Conservation (phyloP, 2,888 invertebrate species). For the Abrostola triplasia region DNA sequence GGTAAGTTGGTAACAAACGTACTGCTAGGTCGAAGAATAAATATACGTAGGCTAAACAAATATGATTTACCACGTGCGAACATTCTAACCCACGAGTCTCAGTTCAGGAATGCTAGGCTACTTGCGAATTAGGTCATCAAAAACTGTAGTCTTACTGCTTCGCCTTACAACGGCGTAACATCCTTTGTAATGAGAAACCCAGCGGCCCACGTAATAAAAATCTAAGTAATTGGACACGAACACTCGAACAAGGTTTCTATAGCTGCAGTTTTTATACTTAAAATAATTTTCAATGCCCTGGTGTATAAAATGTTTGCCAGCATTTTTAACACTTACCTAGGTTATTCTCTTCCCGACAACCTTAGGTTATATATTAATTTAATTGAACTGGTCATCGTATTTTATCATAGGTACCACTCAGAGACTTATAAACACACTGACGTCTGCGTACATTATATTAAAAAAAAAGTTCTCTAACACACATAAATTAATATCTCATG, state of each 20-base stretch:
- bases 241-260: background rate
- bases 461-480: no score
- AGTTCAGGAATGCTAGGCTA: background rate
- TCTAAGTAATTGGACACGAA: constrained; percentile 1
- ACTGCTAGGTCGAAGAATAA: background rate
- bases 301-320: no score
- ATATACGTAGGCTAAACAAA: background rate
- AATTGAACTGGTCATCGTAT: no score
- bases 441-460: no score
- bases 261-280: background rate
- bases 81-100: background rate
- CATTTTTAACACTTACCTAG: no score
- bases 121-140: constrained; percentile 2
- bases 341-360: no score
- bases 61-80: background rate
- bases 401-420: no score
- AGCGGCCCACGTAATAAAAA: background rate
- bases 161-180: background rate
- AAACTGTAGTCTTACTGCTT: background rate
- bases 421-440: no score
- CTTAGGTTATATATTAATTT: no score
- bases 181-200: constrained; percentile 4
- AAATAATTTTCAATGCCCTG: no score
- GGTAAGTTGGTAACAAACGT: background rate
- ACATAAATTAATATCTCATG: no score